phyloP scores from a whole-genome alignment of 2,888 invertebrate genomes.

The Halocaridina rubra region DNA sequence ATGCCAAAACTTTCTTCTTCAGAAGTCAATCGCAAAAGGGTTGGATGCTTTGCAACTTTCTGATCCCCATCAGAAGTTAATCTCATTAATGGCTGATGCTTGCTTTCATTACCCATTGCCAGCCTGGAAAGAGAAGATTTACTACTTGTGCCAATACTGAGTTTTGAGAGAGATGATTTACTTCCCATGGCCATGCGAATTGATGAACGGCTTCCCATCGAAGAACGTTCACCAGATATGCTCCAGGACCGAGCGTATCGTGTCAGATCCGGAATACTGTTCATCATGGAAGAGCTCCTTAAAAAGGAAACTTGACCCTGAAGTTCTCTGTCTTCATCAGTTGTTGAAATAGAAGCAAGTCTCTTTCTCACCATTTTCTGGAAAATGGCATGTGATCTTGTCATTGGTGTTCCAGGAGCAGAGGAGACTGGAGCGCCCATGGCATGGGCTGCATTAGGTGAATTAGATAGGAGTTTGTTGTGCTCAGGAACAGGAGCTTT shows the following conservation, averaged over 20 bases:
- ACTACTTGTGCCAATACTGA: not conserved
- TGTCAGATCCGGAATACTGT: constrained; percentile 57
- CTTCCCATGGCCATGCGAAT: constrained; percentile 11
- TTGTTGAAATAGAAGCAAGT: not conserved
- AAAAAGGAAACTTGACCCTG: constrained; percentile 56
- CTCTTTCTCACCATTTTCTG: constrained; percentile 9
- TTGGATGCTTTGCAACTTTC: constrained; percentile 27
- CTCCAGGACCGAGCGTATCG: constrained; percentile 56
- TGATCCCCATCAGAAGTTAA: not conserved
- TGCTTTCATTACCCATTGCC: not conserved
- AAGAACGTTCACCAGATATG: not conserved
- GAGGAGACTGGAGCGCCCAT: not conserved
- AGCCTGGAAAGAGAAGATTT: constrained; percentile 17
- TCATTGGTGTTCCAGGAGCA: not conserved
- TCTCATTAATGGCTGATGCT: not conserved
- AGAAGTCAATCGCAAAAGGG: constrained; percentile 19
- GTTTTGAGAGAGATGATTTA: constrained; percentile 21
- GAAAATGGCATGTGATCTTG: constrained; percentile 16
- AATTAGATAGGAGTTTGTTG: constrained; percentile 11
- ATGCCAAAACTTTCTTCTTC: constrained; percentile 11
- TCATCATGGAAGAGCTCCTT: constrained; percentile 55
- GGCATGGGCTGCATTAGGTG: not conserved
- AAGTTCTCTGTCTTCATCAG: constrained; percentile 28
- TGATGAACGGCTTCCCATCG: constrained; percentile 18
- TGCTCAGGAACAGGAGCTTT: not conserved